Percentiles rank a stretch among this genome's conserved stretches.
Evolutionary conservation across 1,140 invertebrate species (phyloP).

Genomic region (Pectinophora gossypiella): DNA sequence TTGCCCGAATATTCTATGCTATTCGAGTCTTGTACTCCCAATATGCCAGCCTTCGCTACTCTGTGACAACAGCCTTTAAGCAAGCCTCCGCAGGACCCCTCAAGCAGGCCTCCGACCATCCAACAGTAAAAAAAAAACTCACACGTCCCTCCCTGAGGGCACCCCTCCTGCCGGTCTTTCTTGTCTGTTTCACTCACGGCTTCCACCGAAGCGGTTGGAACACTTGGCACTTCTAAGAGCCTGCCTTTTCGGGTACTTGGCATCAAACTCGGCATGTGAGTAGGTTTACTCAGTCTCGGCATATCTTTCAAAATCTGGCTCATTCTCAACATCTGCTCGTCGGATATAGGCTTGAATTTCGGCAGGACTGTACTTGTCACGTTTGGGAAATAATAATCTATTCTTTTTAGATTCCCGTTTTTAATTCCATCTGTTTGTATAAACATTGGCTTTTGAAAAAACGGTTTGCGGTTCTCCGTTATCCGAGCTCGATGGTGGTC

Average conservation of each 20-base stretch:
- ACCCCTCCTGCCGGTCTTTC: constrained; percentile 65
- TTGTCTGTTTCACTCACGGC: constrained; percentile 30
- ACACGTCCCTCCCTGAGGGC: constrained; percentile 85
- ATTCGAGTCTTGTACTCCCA: constrained; percentile 77
- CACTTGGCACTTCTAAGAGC: constrained; percentile 27
- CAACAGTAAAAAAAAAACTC: constrained; percentile 95
- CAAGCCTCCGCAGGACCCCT: constrained; percentile 89
- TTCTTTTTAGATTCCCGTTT: constrained; percentile 43
- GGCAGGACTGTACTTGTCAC: constrained; percentile 39
- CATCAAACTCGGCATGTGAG: constrained; percentile 25
- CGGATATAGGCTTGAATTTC: constrained; percentile 62
- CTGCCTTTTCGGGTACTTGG: constrained; percentile 36
- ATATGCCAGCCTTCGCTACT: constrained; percentile 83
- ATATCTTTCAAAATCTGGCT: constrained; percentile 54
- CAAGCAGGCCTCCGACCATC: constrained; percentile 91
- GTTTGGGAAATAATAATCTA: constrained; percentile 41
- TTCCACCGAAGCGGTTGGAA: constrained; percentile 23
- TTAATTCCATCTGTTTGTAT: constrained; percentile 44
- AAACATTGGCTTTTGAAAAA: constrained; percentile 57
- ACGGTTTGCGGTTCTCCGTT: constrained; percentile 20
- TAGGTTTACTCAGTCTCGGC: constrained; percentile 26
- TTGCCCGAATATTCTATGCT: constrained; percentile 50
- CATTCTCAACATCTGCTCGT: constrained; percentile 57
- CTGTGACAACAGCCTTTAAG: constrained; percentile 92
- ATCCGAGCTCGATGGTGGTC: constrained; percentile 62